Evolutionary conservation across 2,888 invertebrate species (phyloP).

Genomic region (Polylopha cassiicola): DNA sequence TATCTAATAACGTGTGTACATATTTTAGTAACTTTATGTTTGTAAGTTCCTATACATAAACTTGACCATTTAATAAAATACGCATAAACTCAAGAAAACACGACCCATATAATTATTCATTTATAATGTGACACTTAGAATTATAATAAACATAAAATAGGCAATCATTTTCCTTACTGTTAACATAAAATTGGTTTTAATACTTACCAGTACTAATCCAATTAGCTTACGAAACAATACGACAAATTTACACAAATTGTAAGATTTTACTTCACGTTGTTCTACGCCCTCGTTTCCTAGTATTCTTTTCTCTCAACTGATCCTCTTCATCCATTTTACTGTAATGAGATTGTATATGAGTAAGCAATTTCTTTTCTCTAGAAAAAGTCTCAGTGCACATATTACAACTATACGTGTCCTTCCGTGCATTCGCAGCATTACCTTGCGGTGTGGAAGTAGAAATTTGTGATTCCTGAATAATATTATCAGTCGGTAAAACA

Average conservation of each 20-base stretch:
- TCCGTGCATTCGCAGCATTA: slow-evolving; percentile 33
- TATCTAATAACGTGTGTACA: no score
- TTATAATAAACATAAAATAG: no score
- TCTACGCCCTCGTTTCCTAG: slow-evolving; percentile 26
- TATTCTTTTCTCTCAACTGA: slow-evolving; percentile 35
- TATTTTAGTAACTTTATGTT: no score
- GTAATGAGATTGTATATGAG: slow-evolving; percentile 66
- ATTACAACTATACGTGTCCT: slow-evolving; percentile 54
- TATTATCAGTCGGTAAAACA: slow-evolving; percentile 61
- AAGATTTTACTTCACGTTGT: slow-evolving; percentile 34
- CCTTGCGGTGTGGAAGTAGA: slow-evolving; percentile 52
- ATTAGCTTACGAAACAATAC: no score
- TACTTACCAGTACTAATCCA: no score
- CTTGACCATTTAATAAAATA: no score
- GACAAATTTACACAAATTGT: slow-evolving; percentile 16
- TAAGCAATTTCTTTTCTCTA: slow-evolving; percentile 61
- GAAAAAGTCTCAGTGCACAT: slow-evolving; percentile 60
- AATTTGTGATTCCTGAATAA: slow-evolving; percentile 69
- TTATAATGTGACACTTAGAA: no score
- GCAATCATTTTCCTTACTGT: no score
- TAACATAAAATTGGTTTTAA: no score
- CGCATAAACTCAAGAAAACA: no score
- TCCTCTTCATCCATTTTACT: slow-evolving; percentile 62
- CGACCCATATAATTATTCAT: no score
- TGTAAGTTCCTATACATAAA: no score